A percentile compares a stretch with the other conserved stretches of the same genome.
Conservation (phyloP, 2,888 invertebrate species). For the Lissocephala sabroskyi region DNA sequence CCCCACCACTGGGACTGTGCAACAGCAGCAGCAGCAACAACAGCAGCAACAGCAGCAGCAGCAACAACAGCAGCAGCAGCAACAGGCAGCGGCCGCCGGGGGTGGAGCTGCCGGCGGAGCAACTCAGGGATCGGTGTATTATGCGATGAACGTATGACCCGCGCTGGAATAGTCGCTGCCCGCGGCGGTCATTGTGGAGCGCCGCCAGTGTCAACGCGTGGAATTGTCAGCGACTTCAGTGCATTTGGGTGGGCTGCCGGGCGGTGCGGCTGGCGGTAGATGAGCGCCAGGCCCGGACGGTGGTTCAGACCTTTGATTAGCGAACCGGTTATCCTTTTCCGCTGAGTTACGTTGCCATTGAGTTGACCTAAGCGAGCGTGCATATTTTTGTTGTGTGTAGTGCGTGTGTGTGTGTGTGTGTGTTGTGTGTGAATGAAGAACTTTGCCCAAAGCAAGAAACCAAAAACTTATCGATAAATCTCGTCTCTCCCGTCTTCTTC, state of each 20-base stretch:
- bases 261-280: constrained; percentile 14
- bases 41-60: constrained; percentile 19
- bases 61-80: constrained; percentile 37
- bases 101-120: constrained; percentile 23
- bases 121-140: constrained; percentile 77
- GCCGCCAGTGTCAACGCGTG: constrained; percentile 69
- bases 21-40: constrained; percentile 28
- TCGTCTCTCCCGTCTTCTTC: no score
- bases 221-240: constrained; percentile 69
- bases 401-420: constrained; percentile 1
- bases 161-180: constrained; percentile 73
- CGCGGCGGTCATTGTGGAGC: constrained; percentile 68
- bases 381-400: not conserved
- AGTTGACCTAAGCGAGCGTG: constrained; percentile 1
- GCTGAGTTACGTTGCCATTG: constrained; percentile 3
- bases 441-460: no score
- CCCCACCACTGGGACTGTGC: constrained; percentile 44
- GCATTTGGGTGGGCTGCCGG: constrained; percentile 45
- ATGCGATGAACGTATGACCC: constrained; percentile 91
- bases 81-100: constrained; percentile 23
- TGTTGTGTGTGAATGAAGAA: not conserved
- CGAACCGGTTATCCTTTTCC: no score
- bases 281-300: not conserved
- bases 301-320: no score
- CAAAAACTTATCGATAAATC: no score